Evolutionary conservation across 2,888 invertebrate species (phyloP).

Genomic region (Ecliptopera silaceata): DNA sequence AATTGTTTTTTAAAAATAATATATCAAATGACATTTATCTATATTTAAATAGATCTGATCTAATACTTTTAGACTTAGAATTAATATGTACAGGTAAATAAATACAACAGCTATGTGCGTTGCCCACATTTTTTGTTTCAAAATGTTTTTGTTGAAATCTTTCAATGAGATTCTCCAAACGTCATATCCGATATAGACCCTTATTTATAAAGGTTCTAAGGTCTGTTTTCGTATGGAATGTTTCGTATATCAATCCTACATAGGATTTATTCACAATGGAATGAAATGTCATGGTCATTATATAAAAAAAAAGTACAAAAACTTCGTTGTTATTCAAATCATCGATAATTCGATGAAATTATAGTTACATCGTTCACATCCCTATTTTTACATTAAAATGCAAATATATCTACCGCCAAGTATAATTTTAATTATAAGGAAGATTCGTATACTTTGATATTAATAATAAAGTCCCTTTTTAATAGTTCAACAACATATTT

Average conservation of each 20-base stretch:
- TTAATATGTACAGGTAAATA: slow-evolving; percentile 72
- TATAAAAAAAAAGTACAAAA: slow-evolving; percentile 8
- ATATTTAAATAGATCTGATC: slow-evolving; percentile 67
- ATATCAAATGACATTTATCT: slow-evolving; percentile 56
- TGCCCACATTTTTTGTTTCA: slow-evolving; percentile 29
- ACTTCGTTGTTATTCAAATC: slow-evolving; percentile 3
- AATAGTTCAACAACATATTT: too few species aligned
- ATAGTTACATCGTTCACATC: slow-evolving; percentile 7
- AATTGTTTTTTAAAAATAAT: slow-evolving; percentile 61
- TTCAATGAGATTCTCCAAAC: slow-evolving; percentile 59
- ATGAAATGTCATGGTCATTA: slow-evolving; percentile 38
- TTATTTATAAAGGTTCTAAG: slow-evolving; percentile 39
- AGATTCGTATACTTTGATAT: too few species aligned
- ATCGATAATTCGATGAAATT: slow-evolving; percentile 14
- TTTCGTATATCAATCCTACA: slow-evolving; percentile 35
- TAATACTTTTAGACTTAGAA: slow-evolving; percentile 67
- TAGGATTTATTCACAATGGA: slow-evolving; percentile 31
- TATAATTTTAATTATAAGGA: too few species aligned
- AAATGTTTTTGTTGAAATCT: slow-evolving; percentile 9
- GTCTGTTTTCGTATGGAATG: slow-evolving; percentile 55
- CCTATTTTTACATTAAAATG: too few species aligned
- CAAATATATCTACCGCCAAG: too few species aligned
- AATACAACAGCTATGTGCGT: slow-evolving; percentile 47
- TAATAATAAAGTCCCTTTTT: too few species aligned
- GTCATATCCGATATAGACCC: slow-evolving; percentile 41